These are phyloP conservation scores for Lepas anatifera DNA, from an alignment of 2,888 invertebrate genomes.

Conservation along the genomic window DNA sequence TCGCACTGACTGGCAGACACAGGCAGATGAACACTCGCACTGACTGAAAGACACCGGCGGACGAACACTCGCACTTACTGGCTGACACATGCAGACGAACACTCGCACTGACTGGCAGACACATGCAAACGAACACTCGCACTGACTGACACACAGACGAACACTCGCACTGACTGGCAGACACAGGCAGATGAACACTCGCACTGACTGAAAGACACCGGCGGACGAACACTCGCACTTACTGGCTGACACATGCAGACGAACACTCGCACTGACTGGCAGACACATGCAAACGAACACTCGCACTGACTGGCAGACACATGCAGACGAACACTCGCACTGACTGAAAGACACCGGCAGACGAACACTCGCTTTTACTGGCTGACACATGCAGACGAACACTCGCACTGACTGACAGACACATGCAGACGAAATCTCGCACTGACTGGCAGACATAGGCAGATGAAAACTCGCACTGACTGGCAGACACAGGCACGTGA, in stretches of 20 bases:
- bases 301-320: too few species aligned
- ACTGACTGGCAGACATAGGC: not conserved
- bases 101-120: not conserved
- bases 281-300: too few species aligned
- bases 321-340: too few species aligned
- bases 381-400: not conserved
- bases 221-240: not conserved
- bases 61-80: conserved; percentile 1
- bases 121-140: conserved; percentile 6
- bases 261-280: too few species aligned
- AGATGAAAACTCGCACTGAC: not conserved
- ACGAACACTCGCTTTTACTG: too few species aligned
- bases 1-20: not conserved
- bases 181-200: not conserved
- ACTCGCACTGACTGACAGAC: not conserved
- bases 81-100: conserved; percentile 4
- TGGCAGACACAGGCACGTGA: not conserved
- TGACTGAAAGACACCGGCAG: too few species aligned
- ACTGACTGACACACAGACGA: not conserved
- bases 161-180: not conserved
- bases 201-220: not conserved
- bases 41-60: not conserved
- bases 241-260: not conserved
- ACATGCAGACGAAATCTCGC: not conserved
- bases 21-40: conserved; percentile 8